Conservation (phyloP, 2,888 invertebrate genomes). For the Disparrhopalites patrizii region DNA sequence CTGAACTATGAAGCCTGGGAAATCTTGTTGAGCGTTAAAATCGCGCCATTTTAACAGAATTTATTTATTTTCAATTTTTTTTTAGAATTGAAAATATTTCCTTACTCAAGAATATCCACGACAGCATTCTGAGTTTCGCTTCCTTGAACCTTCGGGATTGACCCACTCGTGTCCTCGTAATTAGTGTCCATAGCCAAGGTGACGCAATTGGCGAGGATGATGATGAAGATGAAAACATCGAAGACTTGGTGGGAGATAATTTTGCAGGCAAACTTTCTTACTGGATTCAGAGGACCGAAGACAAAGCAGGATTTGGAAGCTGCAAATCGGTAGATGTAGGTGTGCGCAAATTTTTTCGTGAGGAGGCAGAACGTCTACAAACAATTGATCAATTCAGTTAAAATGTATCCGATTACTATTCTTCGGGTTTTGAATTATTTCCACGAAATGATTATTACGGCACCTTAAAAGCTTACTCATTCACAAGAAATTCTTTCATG, state of each 20-base stretch:
- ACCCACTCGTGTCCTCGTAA: slow-evolving; percentile 8
- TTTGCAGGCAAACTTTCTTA: slow-evolving; percentile 81
- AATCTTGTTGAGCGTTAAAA: too few species aligned
- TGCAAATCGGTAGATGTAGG: slow-evolving; percentile 93
- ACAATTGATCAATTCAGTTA: too few species aligned
- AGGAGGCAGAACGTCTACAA: slow-evolving; percentile 95
- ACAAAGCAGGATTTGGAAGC: slow-evolving; percentile 87
- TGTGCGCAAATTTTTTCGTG: slow-evolving; percentile 87
- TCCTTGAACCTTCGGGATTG: background rate
- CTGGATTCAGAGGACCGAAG: slow-evolving; percentile 86
- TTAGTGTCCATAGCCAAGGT: slow-evolving; percentile 71
- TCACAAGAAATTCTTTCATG: too few species aligned
- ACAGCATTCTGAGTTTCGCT: background rate
- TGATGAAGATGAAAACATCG: slow-evolving; percentile 77
- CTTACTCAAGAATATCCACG: background rate
- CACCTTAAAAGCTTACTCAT: too few species aligned
- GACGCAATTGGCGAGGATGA: slow-evolving; percentile 91
- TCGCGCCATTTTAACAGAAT: too few species aligned
- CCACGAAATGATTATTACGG: too few species aligned
- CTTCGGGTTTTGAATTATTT: too few species aligned
- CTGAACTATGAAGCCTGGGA: too few species aligned
- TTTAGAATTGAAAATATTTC: background rate
- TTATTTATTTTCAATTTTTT: background rate
- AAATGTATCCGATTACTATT: too few species aligned
- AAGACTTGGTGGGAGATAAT: slow-evolving; percentile 94